Evolutionary conservation across 1,140 invertebrate species (phyloP), one percentile per base, ranked within the genome.

Genomic region (Rhagoletis pomonella): DNA sequence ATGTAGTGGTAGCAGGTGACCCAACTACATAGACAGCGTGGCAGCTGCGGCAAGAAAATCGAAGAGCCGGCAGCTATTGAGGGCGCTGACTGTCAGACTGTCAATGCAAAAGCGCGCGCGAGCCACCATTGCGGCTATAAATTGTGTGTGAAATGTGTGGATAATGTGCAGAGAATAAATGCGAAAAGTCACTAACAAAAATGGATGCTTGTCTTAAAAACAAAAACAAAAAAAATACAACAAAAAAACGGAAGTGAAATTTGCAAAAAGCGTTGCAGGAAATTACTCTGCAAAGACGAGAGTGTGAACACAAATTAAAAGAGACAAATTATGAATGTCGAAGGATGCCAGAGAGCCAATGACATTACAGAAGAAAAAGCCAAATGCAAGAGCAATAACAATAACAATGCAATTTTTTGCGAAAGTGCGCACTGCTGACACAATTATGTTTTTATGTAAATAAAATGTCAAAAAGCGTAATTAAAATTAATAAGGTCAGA

Each of bases 391-490:
- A 62, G 60, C 60, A 62, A 62, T 62, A 17, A 17, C 60, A n/a
- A n/a, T 14, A 17, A 14, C 17, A 62, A 62, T 62, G 12, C 17
- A 62, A 62, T 62, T 62, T 29, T 29, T 29, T 62, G 17, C 12
- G 60, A 62, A 62, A 3, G 12, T n/a, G n/a, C n/a, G n/a, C 60
- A 62, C 50, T 55, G 50, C 50, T 55, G 50, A 0, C 50, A 55
- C 50, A 55, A 55, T 55, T 10, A 55, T n/a, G 17, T 29, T 29
- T n/a, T 47, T 58, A 50, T 47, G 47, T 29, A 55, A 55, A 50
- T 29, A 19, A 81, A 81, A 81, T 81, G 47, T 81, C 73, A 81
- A 81, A 81, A 81, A 14, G 73, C 47, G 44, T 81, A 81, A 81
- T 81, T 81, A 81, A 81, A 81, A 29, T 81, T 81, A 81, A 55